Evolutionary conservation across 2,113 vertebrate species (phyloP), one percentile per base, ranked within the genome.

Genomic region (Rhineura floridana): DNA sequence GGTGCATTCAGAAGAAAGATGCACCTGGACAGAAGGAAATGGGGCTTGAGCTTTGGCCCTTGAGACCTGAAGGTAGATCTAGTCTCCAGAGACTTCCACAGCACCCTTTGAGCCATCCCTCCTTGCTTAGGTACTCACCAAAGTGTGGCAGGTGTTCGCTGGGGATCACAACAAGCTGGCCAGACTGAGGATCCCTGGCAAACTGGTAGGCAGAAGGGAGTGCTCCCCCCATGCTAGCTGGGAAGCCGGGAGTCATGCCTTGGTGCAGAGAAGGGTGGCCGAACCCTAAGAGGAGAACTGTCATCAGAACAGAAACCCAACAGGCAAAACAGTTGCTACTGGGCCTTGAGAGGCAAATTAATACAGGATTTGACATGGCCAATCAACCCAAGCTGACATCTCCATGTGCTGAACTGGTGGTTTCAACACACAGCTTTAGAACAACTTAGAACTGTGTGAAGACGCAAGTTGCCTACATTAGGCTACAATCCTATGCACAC

Each of bases 121-220:
- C 21, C 86, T 0, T 0, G 2, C 33, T 63, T 25, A 2, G 0
- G 17, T 90, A 91, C 97, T 92, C 97, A 98, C 98, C 98, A 0
- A 98, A 99, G 95, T 99, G 99, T 83, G 98, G 97, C 94, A 99
- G 96, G 95, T 99, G 99, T 90, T 99, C 99, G 0, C 98, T 97
- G 78, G 98, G 98, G 89, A 99, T 98, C 94, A 99, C 98, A 48
- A 99, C 96, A 46, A 99, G 97, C 95, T 99, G 99, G 83, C 99
- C 99, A 0, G 98, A 98, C 94, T 99, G 99, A 0, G 99, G 98
- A 93, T 99, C 99, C 92, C 98, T 97, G 89, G 98, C 98, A 92
- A 99, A 98, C 96, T 99, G 99, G 96, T 99, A 99, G 23, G 98
- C 95, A 0, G 98, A 97, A 2, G 98, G 97, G 59, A 99, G 97